Conservation (phyloP, 1,140 invertebrate species). For the Lysiphlebus fabarum region DNA sequence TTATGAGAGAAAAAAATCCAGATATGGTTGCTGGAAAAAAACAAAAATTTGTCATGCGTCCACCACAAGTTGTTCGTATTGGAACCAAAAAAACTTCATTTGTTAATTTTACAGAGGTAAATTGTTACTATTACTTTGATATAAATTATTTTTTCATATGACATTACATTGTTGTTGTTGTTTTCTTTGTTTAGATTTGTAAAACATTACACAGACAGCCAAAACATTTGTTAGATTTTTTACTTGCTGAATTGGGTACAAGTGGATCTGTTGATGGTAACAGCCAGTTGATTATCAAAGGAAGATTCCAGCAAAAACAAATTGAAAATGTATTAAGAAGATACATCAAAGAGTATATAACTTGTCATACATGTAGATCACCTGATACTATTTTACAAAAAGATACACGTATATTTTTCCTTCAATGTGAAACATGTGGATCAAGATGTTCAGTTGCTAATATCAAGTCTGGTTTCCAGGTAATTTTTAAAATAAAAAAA, state of each 20-base stretch:
- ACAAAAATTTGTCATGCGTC: constrained; percentile 98
- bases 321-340: constrained; percentile 98
- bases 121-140: constrained; percentile 1
- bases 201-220: constrained; percentile 91
- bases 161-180: not conserved
- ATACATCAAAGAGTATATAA: constrained; percentile 99
- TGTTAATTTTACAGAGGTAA: constrained; percentile 87
- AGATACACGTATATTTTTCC: constrained; percentile 97
- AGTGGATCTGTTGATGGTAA: constrained; percentile 91
- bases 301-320: constrained; percentile 99
- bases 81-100: constrained; percentile 96
- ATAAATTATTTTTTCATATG: too few species aligned
- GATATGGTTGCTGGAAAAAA: constrained; percentile 99
- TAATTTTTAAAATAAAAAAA: constrained; percentile 37
- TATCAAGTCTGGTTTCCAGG: constrained; percentile 99
- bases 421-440: constrained; percentile 98
- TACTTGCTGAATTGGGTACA: constrained; percentile 97
- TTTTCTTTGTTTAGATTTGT: constrained; percentile 58
- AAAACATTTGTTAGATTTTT: constrained; percentile 97
- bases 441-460: constrained; percentile 98
- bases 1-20: constrained; percentile 98
- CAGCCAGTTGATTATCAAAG: constrained; percentile 98
- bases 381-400: constrained; percentile 98
- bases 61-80: constrained; percentile 95
- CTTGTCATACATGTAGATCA: constrained; percentile 98